Evolutionary conservation across 2,797 vertebrate species (phyloP).

Genomic region (Scyliorhinus canicula): DNA sequence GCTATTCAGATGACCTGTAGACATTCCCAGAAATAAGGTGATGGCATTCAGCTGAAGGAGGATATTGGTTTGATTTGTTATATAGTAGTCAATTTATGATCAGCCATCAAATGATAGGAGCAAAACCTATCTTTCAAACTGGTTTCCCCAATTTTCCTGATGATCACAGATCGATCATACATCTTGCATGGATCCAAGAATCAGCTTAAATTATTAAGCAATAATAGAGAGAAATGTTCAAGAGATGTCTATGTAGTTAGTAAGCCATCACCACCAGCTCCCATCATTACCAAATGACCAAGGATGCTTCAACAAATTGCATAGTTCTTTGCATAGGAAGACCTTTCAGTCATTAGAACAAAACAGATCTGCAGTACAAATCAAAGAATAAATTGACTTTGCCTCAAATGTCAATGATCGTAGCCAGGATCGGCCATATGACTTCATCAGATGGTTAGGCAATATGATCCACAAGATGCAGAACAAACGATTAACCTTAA

Average conservation of each 20-base stretch:
- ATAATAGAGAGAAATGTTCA: not conserved
- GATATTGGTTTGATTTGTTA: not conserved
- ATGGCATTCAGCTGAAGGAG: not conserved
- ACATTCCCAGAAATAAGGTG: not conserved
- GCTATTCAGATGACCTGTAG: not conserved
- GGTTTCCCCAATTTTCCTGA: not conserved
- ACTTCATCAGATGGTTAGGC: not conserved
- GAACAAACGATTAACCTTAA: not conserved
- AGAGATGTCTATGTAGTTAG: too few relatives aligned
- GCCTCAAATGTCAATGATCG: not conserved
- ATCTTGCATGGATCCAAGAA: not conserved
- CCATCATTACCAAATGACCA: not conserved
- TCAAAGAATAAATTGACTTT: not conserved
- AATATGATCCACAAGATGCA: not conserved
- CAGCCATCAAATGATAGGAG: not conserved
- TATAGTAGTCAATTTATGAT: too few relatives aligned
- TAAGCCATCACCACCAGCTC: not conserved
- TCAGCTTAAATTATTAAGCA: not conserved
- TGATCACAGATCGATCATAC: not conserved
- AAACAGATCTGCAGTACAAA: not conserved
- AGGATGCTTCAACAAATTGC: too few relatives aligned
- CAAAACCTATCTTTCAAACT: not conserved
- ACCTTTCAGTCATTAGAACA: not conserved
- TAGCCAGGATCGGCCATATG: not conserved
- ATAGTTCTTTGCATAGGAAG: not conserved